These are phyloP conservation scores for Montipora capricornis DNA, from an alignment of 64 coral and sea anemone species.

Conservation along the genomic window DNA sequence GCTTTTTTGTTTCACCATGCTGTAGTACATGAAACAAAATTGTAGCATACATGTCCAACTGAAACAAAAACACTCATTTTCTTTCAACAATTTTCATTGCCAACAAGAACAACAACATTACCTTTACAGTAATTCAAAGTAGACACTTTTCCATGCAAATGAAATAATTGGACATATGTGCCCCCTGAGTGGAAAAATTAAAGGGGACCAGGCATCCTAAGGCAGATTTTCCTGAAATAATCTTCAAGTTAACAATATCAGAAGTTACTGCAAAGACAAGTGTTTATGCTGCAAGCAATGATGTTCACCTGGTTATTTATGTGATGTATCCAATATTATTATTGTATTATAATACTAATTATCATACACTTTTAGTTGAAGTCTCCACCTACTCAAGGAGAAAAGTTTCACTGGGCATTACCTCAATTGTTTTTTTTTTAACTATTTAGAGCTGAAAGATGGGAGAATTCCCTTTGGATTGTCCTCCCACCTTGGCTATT, in stretches of 20 bases:
- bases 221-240: not conserved
- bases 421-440: not conserved
- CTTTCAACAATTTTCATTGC: not conserved
- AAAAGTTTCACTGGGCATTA: too few species aligned
- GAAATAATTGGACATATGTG: not conserved
- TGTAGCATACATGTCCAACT: not conserved
- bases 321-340: not conserved
- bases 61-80: not conserved
- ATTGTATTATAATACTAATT: not conserved
- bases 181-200: too few species aligned
- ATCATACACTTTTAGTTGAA: not conserved
- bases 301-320: not conserved
- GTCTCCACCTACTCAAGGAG: not conserved
- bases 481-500: not conserved
- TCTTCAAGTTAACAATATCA: not conserved
- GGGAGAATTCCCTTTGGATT: conserved; percentile 14
- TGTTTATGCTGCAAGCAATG: not conserved
- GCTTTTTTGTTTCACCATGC: not conserved
- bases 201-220: not conserved
- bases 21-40: not conserved
- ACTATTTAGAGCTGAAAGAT: conserved; percentile 9
- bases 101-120: not conserved
- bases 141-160: not conserved
- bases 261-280: too few species aligned
- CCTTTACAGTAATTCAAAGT: not conserved